phyloP scores from a whole-genome alignment of 2,797 vertebrate genomes.

The Gastrophryne carolinensis region DNA sequence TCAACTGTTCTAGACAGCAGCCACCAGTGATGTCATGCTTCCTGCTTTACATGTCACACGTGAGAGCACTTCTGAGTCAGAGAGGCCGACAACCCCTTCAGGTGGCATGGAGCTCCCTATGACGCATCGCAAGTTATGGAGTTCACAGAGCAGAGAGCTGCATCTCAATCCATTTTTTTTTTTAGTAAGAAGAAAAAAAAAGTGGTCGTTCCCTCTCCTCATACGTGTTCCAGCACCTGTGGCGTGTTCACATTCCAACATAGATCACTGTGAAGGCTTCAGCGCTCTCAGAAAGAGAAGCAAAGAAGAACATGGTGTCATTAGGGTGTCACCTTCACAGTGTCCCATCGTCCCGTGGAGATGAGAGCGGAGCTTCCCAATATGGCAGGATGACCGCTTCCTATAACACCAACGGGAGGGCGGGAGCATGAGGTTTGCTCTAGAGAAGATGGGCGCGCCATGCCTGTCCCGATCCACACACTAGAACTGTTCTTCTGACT shows the following conservation, averaged over 20 bases:
- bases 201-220: not conserved
- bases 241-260: not conserved
- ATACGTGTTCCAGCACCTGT: not conserved
- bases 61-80: too few species aligned
- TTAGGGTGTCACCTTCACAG: too few species aligned
- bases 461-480: too few species aligned
- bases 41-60: too few species aligned
- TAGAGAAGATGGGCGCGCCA: too few species aligned
- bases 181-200: slow-evolving; percentile 50
- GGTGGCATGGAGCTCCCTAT: not conserved
- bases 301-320: slow-evolving; percentile 85
- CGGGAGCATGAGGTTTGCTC: too few species aligned
- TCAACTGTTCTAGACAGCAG: too few species aligned
- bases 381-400: too few species aligned
- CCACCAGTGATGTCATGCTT: too few species aligned
- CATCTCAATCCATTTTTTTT: not conserved
- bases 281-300: not conserved
- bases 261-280: not conserved
- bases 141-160: not conserved
- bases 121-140: not conserved
- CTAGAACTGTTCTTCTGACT: too few species aligned
- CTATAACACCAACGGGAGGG: too few species aligned
- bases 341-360: slow-evolving; percentile 83
- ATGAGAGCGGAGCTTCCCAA: slow-evolving; percentile 59
- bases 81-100: slow-evolving; percentile 32